phyloP scores from a whole-genome alignment of 2,888 invertebrate genomes.

The Alentia gelatinosa region DNA sequence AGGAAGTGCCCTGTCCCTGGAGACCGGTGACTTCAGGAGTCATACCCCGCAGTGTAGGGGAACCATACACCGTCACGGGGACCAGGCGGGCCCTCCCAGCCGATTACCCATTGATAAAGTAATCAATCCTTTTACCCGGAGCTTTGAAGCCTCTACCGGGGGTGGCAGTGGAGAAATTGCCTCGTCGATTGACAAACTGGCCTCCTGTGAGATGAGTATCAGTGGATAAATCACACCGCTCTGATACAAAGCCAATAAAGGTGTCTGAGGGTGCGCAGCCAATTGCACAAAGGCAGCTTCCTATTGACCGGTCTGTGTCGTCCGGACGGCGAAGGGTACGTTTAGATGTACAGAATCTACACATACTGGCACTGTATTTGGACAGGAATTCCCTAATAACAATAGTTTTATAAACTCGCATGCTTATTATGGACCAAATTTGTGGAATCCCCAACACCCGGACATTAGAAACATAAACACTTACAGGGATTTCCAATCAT shows the following conservation, averaged over 20 bases:
- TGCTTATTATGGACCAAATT: too few relatives aligned
- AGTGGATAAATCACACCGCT: background rate
- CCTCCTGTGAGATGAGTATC: background rate
- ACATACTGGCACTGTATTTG: too few relatives aligned
- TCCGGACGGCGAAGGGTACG: background rate
- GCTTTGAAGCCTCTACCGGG: background rate
- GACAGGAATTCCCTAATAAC: too few relatives aligned
- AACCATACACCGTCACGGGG: background rate
- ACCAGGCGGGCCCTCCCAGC: background rate
- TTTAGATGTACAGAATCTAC: background rate
- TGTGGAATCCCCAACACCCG: too few relatives aligned
- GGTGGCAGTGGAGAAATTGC: background rate
- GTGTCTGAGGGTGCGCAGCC: background rate
- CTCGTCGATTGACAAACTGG: background rate
- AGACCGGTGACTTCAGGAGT: background rate
- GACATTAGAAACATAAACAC: too few relatives aligned
- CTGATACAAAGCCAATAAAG: slow-evolving; percentile 11
- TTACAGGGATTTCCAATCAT: too few relatives aligned
- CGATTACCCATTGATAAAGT: background rate
- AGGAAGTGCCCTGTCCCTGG: background rate
- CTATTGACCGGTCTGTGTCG: background rate
- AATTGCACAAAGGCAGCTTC: background rate
- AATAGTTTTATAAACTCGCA: too few relatives aligned
- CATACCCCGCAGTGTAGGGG: background rate
- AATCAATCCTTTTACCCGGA: background rate